Percentiles rank a stretch among this genome's conserved stretches.
Conservation (phyloP, 2,888 invertebrate species). For the Cylindroiulus punctatus region DNA sequence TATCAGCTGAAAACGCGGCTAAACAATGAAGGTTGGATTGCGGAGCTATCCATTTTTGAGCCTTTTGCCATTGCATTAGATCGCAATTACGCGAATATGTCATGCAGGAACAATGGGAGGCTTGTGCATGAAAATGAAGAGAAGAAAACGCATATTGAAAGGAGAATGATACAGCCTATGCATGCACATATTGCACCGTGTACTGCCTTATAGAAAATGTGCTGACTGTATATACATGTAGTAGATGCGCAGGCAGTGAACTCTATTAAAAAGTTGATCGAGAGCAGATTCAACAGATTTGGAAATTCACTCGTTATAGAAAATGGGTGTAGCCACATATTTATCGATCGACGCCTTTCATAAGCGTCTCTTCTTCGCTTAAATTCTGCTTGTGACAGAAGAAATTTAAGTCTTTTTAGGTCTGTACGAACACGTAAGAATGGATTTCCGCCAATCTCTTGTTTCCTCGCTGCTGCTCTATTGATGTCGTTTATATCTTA, state of each 20-base stretch:
- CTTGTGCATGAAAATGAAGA: conserved; percentile 9
- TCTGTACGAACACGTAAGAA: conserved; percentile 2
- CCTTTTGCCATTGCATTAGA: conserved; percentile 1
- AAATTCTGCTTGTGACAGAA: not conserved
- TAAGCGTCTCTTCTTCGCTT: not conserved
- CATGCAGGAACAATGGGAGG: not conserved
- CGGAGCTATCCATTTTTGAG: not conserved
- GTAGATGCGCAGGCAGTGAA: conserved; percentile 6
- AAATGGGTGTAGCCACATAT: not conserved
- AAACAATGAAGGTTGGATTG: not conserved
- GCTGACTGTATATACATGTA: not conserved
- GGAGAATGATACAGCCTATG: not conserved
- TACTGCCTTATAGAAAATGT: not conserved
- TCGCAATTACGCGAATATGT: not conserved
- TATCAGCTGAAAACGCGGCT: not conserved
- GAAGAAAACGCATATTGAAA: not conserved
- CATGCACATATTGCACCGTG: not conserved
- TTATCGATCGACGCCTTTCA: not conserved
- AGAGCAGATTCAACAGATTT: conserved; percentile 10
- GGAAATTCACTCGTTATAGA: not conserved
- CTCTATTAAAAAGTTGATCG: conserved; percentile 18
- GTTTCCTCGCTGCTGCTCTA: conserved; percentile 9
- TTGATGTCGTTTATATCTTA: conserved; percentile 18
- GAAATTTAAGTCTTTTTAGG: not conserved
- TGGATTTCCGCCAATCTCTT: conserved; percentile 9